Base-by-base conservation (phyloP, 2,888 invertebrate species). In the Matsumyia berberina region DNA sequence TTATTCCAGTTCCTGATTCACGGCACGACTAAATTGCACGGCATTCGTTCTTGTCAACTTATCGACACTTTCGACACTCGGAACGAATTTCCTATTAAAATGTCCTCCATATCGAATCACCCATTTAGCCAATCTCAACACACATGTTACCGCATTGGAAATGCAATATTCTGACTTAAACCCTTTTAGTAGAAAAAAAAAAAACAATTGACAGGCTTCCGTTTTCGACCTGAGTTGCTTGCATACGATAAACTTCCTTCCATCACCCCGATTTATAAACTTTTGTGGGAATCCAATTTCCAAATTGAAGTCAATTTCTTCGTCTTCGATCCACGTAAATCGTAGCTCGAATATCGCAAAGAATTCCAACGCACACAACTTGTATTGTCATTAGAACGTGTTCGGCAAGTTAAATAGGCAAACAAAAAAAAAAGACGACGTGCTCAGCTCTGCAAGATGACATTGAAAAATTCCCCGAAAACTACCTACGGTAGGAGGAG, bases 331-430 rank as follows among this genome's bases (percentile, higher is more conserved):
- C 12, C 62, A 55, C 55, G 44, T 55, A 74, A 57, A 74, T 66
- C 46, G 24, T 5, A 70, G 58, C 37, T 49, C 4, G 58, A 29
- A 29, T 42, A 42, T 44, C 73, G 60, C 49, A 39, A 15, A 17
- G n/a, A 31, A 44, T 60, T 33, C 35, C 5, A 46, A 46, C 24
- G 4, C 24, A 24, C 4, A 53, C 39, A 57, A 57, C 64, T 57
- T 57, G 39, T 74, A 66, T 74, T 77, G 60, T 58, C 66, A 51
- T 69, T 44, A 60, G 67, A 17, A 77, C 76, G 58, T 77, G 76
- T 42, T 53, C 46, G 58, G 67, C 17, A 66, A 49, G 11, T 31
- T 17, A 8, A 42, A 5, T 12, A 5, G 4, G 35, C 24, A 24
- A 24, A 31, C n/a, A n/a, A n/a, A n/a, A n/a, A n/a, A n/a, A n/a